A percentile compares a stretch with the other conserved stretches of the same genome.
These are phyloP conservation scores for Hipparchia sbordonii DNA, from an alignment of 2,888 invertebrate species.

Conservation along the genomic window DNA sequence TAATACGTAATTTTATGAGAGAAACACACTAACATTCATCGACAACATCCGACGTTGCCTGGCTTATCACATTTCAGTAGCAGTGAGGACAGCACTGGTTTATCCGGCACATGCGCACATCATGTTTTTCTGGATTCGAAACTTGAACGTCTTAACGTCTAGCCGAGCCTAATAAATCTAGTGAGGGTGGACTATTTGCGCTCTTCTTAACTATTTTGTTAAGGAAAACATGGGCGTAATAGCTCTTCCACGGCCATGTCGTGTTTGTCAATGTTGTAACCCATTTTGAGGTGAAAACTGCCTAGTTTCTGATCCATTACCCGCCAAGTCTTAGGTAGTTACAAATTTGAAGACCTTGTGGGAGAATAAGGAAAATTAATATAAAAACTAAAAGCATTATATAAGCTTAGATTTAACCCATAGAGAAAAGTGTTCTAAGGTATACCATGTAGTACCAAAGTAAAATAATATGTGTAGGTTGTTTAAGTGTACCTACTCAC, in stretches of 20 bases:
- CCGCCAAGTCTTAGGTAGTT: neutral
- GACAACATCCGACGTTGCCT: conserved; percentile 42
- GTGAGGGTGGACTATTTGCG: conserved; percentile 48
- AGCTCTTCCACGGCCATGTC: neutral
- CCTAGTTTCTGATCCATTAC: neutral
- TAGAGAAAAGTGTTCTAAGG: too few species aligned
- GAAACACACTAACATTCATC: conserved; percentile 14
- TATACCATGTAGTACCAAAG: too few species aligned
- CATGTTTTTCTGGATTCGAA: conserved; percentile 65
- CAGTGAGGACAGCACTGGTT: conserved; percentile 57
- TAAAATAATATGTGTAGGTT: too few species aligned
- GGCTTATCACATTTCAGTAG: conserved; percentile 15
- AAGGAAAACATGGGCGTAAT: conserved; percentile 54
- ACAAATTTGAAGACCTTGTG: too few species aligned
- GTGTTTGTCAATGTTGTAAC: neutral
- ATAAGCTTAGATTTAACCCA: too few species aligned
- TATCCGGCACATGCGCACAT: conserved; percentile 62
- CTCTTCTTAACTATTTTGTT: conserved; percentile 49
- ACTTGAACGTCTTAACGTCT: conserved; percentile 58
- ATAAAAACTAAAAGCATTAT: too few species aligned
- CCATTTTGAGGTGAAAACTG: neutral
- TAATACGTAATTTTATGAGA: too few species aligned
- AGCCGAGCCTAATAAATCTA: conserved; percentile 62
- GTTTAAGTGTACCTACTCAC: too few species aligned
- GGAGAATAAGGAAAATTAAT: too few species aligned